Percentiles rank a stretch among this genome's conserved stretches.
Evolutionary conservation across 2,113 vertebrate species (phyloP).

Genomic region (Toxostoma redivivum): DNA sequence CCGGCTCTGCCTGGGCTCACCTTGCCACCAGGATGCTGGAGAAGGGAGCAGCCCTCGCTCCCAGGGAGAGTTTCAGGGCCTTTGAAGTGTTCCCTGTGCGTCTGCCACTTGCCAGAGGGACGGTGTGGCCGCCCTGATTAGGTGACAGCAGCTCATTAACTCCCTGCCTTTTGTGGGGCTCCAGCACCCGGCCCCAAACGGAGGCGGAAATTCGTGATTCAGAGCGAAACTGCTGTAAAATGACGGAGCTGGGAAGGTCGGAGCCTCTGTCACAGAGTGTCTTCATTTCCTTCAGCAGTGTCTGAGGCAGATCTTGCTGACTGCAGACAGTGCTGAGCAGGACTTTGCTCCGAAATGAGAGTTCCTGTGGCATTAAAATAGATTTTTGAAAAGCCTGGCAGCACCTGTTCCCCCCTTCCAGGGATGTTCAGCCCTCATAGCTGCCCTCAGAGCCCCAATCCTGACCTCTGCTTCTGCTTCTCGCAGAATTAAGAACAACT

Average conservation of each 20-base stretch:
- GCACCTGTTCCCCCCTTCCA: background rate
- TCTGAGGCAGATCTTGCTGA: background rate
- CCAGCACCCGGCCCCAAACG: background rate
- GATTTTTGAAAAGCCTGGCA: background rate
- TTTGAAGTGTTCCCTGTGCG: slow-evolving; percentile 23
- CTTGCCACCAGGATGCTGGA: background rate
- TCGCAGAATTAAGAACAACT: background rate
- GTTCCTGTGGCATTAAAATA: background rate
- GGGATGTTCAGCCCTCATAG: background rate
- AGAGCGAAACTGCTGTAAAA: background rate
- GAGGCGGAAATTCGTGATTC: background rate
- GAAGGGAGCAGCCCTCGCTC: slow-evolving; percentile 45
- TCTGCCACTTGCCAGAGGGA: background rate
- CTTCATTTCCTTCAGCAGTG: background rate
- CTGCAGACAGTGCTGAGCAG: background rate
- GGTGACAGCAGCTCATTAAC: background rate
- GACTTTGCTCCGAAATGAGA: background rate
- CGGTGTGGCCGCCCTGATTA: background rate
- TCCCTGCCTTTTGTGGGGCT: background rate
- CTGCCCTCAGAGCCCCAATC: background rate
- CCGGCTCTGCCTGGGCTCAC: background rate
- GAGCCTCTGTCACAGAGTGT: background rate
- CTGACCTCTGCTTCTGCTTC: slow-evolving; percentile 1
- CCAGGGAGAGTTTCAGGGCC: background rate
- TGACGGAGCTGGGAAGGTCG: background rate